Conservation (phyloP, 2,888 invertebrate species). For the Griposia aprilina region DNA sequence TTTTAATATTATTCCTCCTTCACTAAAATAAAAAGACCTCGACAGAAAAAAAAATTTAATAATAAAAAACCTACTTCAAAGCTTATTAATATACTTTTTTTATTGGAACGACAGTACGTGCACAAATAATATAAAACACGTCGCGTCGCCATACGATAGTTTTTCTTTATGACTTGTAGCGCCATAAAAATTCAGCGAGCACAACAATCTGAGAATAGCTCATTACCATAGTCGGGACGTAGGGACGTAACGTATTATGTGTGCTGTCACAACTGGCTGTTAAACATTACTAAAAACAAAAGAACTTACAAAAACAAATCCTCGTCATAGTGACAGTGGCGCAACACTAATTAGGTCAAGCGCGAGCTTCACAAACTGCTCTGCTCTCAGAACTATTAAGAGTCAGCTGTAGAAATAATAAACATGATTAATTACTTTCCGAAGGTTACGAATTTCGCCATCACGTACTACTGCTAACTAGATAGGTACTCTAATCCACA, state of each 20-base stretch:
- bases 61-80: conserved; percentile 10
- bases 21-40: background rate
- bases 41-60: background rate
- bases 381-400: conserved; percentile 54
- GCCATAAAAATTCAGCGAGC: conserved; percentile 60
- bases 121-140: conserved; percentile 35
- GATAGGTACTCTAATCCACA: no score
- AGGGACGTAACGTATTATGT: conserved; percentile 66
- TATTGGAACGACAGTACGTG: conserved; percentile 20
- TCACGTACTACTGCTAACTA: no score
- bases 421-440: background rate
- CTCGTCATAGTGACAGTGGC: conserved; percentile 80
- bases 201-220: no score
- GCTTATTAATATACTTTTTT: conserved; percentile 32
- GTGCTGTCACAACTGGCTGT: conserved; percentile 62
- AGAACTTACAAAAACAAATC: conserved; percentile 79
- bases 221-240: conserved; percentile 64
- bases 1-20: background rate
- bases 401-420: background rate
- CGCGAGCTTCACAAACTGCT: conserved; percentile 82
- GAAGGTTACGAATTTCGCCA: background rate
- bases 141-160: conserved; percentile 51
- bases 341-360: conserved; percentile 86
- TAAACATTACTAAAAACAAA: conserved; percentile 73
- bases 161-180: conserved; percentile 58